These are phyloP conservation scores for roundworm (Caenorhabditis elegans) DNA, from an alignment of 1,140 invertebrate genomes.

Conservation along the genomic window WBcel235 BX284602.5:4819501-4820000, in stretches of 20 bases:
- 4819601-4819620: background rate
- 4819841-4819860: slow-evolving; percentile 68
- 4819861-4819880: slow-evolving; percentile 61
- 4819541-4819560: slow-evolving; percentile 43
- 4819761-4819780: slow-evolving; percentile 51
- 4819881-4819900: slow-evolving; percentile 66
- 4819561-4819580: slow-evolving; percentile 47
- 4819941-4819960: slow-evolving; percentile 59
- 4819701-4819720: slow-evolving; percentile 35
- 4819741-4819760: slow-evolving; percentile 40
- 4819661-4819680: slow-evolving; percentile 31
- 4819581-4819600: slow-evolving; percentile 21
- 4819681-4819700: background rate
- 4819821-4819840: slow-evolving; percentile 65
- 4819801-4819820: background rate
- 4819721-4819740: slow-evolving; percentile 13
- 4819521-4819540: slow-evolving; percentile 45
- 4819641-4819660: background rate
- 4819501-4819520: slow-evolving; percentile 45
- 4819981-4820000: slow-evolving; percentile 65
- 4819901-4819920: slow-evolving; percentile 44
- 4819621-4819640: slow-evolving; percentile 36
- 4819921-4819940: background rate
- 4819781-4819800: slow-evolving; percentile 54
- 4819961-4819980: slow-evolving; percentile 67